Percentiles rank a stretch among this genome's conserved stretches.
Evolutionary conservation across 2,888 invertebrate genomes (phyloP).

Genomic region (Andricus curvator): DNA sequence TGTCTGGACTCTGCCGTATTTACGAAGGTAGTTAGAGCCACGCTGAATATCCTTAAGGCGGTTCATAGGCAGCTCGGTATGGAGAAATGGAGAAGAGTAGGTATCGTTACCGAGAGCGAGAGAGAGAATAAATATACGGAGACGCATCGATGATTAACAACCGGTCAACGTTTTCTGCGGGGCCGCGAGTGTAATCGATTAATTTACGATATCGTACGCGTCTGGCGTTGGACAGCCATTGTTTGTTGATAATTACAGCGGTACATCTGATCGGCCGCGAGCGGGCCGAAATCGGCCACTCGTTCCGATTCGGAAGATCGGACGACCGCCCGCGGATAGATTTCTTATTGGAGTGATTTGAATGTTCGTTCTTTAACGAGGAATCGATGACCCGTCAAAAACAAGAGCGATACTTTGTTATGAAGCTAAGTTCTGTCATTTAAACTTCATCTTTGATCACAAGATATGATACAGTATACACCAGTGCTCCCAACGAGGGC

Average conservation of each 20-base stretch:
- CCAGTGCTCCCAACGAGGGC: too few species aligned
- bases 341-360: slow-evolving; percentile 58
- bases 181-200: slow-evolving; percentile 68
- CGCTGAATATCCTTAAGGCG: slow-evolving; percentile 49
- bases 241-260: slow-evolving; percentile 74
- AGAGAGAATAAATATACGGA: slow-evolving; percentile 60
- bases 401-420: slow-evolving; percentile 29
- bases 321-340: slow-evolving; percentile 64
- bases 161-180: slow-evolving; percentile 61
- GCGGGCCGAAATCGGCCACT: slow-evolving; percentile 49
- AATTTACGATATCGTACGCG: slow-evolving; percentile 68
- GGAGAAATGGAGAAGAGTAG: slow-evolving; percentile 29
- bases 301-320: slow-evolving; percentile 61
- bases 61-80: slow-evolving; percentile 52
- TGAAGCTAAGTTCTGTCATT: background rate
- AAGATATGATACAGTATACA: background rate
- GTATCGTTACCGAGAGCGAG: background rate
- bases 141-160: slow-evolving; percentile 72
- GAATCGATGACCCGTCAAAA: slow-evolving; percentile 53
- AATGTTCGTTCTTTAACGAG: slow-evolving; percentile 55
- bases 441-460: slow-evolving; percentile 11
- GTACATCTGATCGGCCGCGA: slow-evolving; percentile 64
- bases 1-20: slow-evolving; percentile 22
- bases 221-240: slow-evolving; percentile 67
- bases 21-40: slow-evolving; percentile 58